Base-by-base conservation (phyloP, 2,797 vertebrate species). In the Centropyge bicolor region DNA sequence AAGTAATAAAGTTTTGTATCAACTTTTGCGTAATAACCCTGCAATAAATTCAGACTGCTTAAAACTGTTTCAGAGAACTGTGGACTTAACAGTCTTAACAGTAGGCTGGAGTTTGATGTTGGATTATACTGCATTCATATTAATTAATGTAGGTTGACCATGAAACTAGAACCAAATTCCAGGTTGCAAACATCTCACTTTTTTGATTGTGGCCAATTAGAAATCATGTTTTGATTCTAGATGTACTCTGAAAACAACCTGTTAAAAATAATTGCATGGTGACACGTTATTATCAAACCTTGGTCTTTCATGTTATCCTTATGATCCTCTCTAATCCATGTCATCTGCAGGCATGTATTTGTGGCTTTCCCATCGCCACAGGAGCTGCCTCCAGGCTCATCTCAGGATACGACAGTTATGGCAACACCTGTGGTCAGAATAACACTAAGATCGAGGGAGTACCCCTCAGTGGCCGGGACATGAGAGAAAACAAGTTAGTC, bases 361-460 rank as follows among this genome's bases (percentile, higher is more conserved):
- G 97, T 94, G 97, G 97, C 89, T 99, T 96, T 90, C 94, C 97
- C 86, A 95, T 99, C 86, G 97, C 96, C 92, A 97, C 97, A 61
- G 98, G 98, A 92, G 98, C 97, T 71, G 97, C 97, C 77, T 95
- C 96, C 73, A 96, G 98, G 91, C 93, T 99, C 62, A 79, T 97
- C 80, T 97, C 93, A 5, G 98, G 98, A 89, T 99, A 99, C 79
- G 98, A 99, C 93, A 99, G 98, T 91, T 99, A 97, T 0, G 98
- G 98, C 86, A 99, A 99, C 94, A 97, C 96, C 82, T 99, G 98
- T 82, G 98, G 98, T 45, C 95, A 95, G 88, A 98, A 95, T 89
- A 99, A 99, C 86, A 83, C 88, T 67, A 95, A 96, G 86, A 95
- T 98, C 67, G 95, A 97, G 2, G 97, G 93, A 74, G 94, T 98